Percentiles rank a stretch among this genome's conserved stretches.
Evolutionary conservation across 2,888 invertebrate species (phyloP).

Genomic region (Acanthosepion pharaonis): DNA sequence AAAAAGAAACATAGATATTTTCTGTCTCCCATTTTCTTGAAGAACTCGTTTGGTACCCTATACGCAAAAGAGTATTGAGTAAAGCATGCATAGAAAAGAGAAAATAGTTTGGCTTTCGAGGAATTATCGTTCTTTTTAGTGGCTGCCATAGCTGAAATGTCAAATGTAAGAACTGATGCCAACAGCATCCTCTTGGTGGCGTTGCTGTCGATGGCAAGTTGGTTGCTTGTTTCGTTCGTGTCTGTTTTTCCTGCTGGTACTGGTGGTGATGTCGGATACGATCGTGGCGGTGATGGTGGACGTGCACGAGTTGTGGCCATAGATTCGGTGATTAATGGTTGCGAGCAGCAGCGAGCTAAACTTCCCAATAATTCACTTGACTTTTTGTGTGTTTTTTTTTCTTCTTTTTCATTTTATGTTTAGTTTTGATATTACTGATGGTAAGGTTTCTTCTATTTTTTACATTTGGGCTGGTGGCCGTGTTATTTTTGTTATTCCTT

Average conservation of each 20-base stretch:
- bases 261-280: background rate
- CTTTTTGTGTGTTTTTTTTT: background rate
- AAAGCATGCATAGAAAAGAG: background rate
- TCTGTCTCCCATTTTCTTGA: background rate
- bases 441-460: background rate
- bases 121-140: background rate
- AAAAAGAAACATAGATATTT: background rate
- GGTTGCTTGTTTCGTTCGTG: background rate
- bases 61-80: background rate
- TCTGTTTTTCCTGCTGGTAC: background rate
- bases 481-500: background rate
- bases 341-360: background rate
- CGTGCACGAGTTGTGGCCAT: background rate
- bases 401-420: background rate
- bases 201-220: background rate
- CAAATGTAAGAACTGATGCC: background rate
- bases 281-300: background rate
- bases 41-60: background rate
- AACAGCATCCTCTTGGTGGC: background rate
- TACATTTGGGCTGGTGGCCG: too few species aligned
- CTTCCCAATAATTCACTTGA: constrained; percentile 1
- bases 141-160: background rate
- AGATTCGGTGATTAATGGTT: background rate
- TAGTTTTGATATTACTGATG: background rate
- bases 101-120: background rate